phyloP scores from a whole-genome alignment of 2,113 vertebrate species.

The Gasterosteus aculeatus region DNA sequence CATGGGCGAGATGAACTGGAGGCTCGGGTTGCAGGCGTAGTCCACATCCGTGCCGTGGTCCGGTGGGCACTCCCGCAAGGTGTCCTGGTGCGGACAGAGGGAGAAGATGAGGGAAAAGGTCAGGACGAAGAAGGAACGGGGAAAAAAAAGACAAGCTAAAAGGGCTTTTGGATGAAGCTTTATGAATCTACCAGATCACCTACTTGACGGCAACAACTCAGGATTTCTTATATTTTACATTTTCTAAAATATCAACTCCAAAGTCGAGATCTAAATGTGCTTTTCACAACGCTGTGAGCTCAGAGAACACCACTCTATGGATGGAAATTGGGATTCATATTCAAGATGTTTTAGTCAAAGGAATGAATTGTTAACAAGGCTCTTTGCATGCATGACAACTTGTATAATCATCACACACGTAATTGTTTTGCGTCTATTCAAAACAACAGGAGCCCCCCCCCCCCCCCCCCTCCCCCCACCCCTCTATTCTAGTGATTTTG shows the following conservation, averaged over 20 bases:
- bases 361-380: slow-evolving; percentile 12
- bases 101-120: slow-evolving; percentile 14
- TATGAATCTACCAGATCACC: neutral
- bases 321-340: neutral
- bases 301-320: neutral
- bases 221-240: neutral
- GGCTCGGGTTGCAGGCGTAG: slow-evolving; percentile 94
- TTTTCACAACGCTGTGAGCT: neutral
- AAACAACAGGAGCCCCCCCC: neutral
- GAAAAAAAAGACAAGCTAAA: neutral
- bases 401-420: neutral
- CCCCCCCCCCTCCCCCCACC: neutral
- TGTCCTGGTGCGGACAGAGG: slow-evolving; percentile 83
- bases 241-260: neutral
- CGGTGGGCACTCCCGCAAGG: slow-evolving; percentile 92
- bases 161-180: neutral
- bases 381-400: slow-evolving; percentile 20
- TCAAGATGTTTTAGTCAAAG: neutral
- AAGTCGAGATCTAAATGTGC: slow-evolving; percentile 3
- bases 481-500: slow-evolving; percentile 31
- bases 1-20: slow-evolving; percentile 93
- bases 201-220: neutral
- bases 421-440: slow-evolving; percentile 19
- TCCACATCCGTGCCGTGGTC: slow-evolving; percentile 80
- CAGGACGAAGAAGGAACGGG: neutral